Evolutionary conservation across 2,113 vertebrate species (phyloP).

Genomic region (Odobenus rosmarus): DNA sequence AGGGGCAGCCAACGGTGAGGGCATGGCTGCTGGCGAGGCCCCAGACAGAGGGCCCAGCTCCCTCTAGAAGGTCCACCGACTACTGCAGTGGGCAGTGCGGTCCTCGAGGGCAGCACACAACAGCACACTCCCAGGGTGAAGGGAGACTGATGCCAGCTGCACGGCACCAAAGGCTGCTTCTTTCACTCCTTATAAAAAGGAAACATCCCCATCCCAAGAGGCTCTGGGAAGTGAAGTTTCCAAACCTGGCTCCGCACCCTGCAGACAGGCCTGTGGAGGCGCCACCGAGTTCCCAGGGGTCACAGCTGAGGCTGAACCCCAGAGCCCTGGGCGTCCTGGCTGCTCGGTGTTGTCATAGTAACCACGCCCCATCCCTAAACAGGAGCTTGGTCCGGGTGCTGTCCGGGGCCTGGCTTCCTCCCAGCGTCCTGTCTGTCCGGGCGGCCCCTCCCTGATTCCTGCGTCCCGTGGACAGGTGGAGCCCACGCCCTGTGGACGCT

Average conservation of each 20-base stretch:
- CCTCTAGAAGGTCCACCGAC: not conserved
- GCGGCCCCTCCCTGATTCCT: not conserved
- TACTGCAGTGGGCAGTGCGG: too few species aligned
- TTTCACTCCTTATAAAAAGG: not conserved
- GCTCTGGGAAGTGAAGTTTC: not conserved
- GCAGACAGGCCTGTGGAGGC: not conserved
- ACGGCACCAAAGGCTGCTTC: not conserved
- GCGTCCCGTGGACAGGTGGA: too few species aligned
- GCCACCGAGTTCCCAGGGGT: not conserved
- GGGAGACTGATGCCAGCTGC: too few species aligned
- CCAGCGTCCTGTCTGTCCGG: not conserved
- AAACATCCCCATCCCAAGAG: not conserved
- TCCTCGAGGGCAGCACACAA: not conserved
- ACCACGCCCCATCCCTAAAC: not conserved
- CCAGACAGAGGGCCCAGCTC: not conserved
- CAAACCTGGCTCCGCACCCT: not conserved
- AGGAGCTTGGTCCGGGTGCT: not conserved
- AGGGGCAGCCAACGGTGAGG: not conserved
- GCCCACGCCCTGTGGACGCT: not conserved
- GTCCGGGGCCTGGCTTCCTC: not conserved
- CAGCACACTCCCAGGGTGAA: not conserved
- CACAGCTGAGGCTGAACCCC: not conserved
- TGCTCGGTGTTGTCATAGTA: not conserved
- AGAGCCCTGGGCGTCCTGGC: too few species aligned
- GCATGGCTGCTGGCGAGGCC: not conserved